A percentile compares a stretch with the other conserved stretches of the same genome.
These are phyloP conservation scores for Choreutis nemorana DNA, from an alignment of 2,888 invertebrate genomes.

Conservation along the genomic window DNA sequence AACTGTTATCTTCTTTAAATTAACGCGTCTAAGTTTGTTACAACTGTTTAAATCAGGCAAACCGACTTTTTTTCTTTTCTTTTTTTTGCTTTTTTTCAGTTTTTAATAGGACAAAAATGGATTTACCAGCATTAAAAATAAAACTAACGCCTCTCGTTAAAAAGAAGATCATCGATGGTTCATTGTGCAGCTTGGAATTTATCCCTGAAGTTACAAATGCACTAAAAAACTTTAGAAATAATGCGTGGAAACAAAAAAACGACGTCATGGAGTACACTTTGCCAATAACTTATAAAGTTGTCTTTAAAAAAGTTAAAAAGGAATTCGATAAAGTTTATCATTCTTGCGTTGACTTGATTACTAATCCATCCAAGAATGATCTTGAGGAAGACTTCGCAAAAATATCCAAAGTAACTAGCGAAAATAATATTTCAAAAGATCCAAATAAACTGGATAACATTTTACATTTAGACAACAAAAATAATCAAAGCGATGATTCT, in stretches of 20 bases:
- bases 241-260: constrained; percentile 30
- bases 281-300: constrained; percentile 47
- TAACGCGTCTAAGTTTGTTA: too few relatives aligned
- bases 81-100: constrained; percentile 13
- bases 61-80: constrained; percentile 11
- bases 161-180: constrained; percentile 20
- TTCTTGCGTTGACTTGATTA: constrained; percentile 43
- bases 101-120: constrained; percentile 21
- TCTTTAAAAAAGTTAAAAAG: constrained; percentile 12
- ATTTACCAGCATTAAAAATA: too few relatives aligned
- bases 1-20: too few relatives aligned
- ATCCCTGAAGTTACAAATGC: constrained; percentile 35
- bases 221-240: constrained; percentile 38
- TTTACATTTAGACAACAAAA: too few relatives aligned
- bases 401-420: constrained; percentile 29
- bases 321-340: constrained; percentile 31
- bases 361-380: constrained; percentile 18
- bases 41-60: constrained; percentile 1
- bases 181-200: constrained; percentile 40
- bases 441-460: too few relatives aligned
- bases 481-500: too few relatives aligned
- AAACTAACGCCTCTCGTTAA: constrained; percentile 38
- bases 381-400: constrained; percentile 21
- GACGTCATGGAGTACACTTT: constrained; percentile 34
- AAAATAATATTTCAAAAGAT: constrained; percentile 20